A percentile compares a stretch with the other conserved stretches of the same genome.
Conservation (phyloP, 2,888 invertebrate species). For the Drosophila paranaensis region DNA sequence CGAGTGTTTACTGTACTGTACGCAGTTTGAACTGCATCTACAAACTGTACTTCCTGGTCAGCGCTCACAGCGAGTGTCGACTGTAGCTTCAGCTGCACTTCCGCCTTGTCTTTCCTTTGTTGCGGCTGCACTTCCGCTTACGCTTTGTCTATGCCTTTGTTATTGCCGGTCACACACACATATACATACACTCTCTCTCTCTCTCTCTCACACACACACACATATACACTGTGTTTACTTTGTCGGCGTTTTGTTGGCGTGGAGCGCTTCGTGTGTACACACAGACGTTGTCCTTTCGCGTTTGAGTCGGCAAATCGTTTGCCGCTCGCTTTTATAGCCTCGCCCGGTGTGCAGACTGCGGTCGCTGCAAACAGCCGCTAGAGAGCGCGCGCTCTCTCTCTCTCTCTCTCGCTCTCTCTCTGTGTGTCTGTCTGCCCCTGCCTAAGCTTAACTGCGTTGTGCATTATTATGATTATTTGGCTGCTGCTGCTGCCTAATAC, state of each 20-base stretch:
- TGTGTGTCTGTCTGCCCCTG: slow-evolving; percentile 8
- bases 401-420: slow-evolving; percentile 3
- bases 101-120: background rate
- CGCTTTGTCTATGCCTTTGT: slow-evolving; percentile 39
- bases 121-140: slow-evolving; percentile 28
- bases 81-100: slow-evolving; percentile 7
- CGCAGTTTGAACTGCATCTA: background rate
- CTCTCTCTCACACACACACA: background rate
- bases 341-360: slow-evolving; percentile 50
- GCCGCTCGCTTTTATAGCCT: slow-evolving; percentile 82
- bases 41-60: no score
- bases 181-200: slow-evolving; percentile 13
- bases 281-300: slow-evolving; percentile 74
- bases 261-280: slow-evolving; percentile 54
- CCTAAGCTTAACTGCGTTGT: slow-evolving; percentile 32
- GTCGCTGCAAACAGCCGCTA: slow-evolving; percentile 44
- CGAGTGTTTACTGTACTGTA: background rate
- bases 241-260: slow-evolving; percentile 46
- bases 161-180: slow-evolving; percentile 64
- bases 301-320: slow-evolving; percentile 78
- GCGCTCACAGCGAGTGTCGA: background rate
- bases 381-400: slow-evolving; percentile 6
- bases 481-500: slow-evolving; percentile 30
- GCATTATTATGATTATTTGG: slow-evolving; percentile 35
- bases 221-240: slow-evolving; percentile 10